Conservation (phyloP, 2,113 vertebrate genomes). For the Crotalus viridis region DNA sequence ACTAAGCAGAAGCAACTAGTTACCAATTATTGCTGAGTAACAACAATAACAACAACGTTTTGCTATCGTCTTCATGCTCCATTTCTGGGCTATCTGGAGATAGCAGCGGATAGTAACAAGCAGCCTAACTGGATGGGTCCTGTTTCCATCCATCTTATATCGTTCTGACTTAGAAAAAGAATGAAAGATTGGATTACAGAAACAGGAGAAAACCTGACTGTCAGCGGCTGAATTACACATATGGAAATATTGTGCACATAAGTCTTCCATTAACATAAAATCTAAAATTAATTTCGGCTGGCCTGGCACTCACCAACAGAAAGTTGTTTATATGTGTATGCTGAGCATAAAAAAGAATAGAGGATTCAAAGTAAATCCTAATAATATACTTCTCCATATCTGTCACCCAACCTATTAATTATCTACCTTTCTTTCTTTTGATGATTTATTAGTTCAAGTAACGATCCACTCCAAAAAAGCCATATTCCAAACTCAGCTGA, state of each 20-base stretch:
- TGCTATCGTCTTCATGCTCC: background rate
- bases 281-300: background rate
- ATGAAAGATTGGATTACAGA: background rate
- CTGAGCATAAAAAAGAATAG: background rate
- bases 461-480: background rate
- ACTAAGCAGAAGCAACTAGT: background rate
- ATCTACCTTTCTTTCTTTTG: background rate
- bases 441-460: background rate
- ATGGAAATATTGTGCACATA: background rate
- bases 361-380: background rate
- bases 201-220: background rate
- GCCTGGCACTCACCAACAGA: background rate
- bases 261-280: background rate
- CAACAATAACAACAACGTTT: background rate
- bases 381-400: background rate
- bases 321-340: background rate
- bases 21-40: background rate
- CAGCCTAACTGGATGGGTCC: background rate
- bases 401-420: background rate
- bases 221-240: too few species aligned
- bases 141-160: background rate
- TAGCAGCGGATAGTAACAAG: background rate
- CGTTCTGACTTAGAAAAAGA: background rate
- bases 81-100: background rate
- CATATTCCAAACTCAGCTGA: background rate